Evolutionary conservation across 2,113 vertebrate genomes (phyloP), one percentile per base, ranked within the genome.

Genomic region (Hippocampus zosterae): DNA sequence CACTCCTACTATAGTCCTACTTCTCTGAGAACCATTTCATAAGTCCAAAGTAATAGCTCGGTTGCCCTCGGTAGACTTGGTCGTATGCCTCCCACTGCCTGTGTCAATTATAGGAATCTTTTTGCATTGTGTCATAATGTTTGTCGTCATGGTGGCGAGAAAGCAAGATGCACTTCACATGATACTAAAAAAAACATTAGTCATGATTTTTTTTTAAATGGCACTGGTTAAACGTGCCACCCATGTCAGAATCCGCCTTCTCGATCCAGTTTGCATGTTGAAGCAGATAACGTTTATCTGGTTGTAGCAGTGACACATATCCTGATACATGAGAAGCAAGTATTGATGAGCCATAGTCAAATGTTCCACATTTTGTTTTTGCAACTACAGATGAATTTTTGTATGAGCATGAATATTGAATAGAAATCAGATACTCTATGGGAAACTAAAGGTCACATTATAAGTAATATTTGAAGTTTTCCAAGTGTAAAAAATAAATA

Each of bases 241-340:
- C 25, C 66, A 44, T 25, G 48, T 50, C 53, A 55, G 8, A 41
- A 13, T 52, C 1, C 65, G 57, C 77, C 23, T 29, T 44, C 42
- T 27, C n/a, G 48, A 33, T 21, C 48, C 19, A 21, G 65, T 67
- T 53, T 25, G 59, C 27, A 37, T 85, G 80, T 75, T 69, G 0
- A 18, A 55, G 55, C 0, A 75, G 81, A 82, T 85, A 85, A 78
- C 37, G 57, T 53, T 83, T 65, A 81, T 82, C 78, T 73, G 42
- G 60, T 48, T 40, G 44, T 42, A 67, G 23, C 77, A 78, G 27
- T 37, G 65, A 50, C 66, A 48, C 57, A 67, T 60, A 65, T 9
- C 41, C 61, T 41, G 61, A 56, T 1, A 27, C 40, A 76, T 69
- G 52, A 55, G 60, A 67, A 11, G 12, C 67, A 37, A 48, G 40